Base-by-base conservation (phyloP, 2,888 invertebrate genomes). In the Rotaria macrura region DNA sequence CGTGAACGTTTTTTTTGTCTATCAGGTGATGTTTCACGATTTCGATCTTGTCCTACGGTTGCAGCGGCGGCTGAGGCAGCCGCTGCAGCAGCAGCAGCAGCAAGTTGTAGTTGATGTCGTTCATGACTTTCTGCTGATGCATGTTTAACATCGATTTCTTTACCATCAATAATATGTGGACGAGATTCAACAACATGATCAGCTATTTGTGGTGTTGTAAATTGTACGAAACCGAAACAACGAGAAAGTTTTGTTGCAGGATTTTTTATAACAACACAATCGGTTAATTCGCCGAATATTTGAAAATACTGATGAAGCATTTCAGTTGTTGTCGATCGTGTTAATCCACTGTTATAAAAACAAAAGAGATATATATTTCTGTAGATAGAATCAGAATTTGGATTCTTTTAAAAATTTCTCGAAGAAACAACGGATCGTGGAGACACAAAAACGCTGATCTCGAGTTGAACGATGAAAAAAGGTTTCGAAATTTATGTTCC, bases 91-190 rank as follows among this genome's bases (percentile, higher is more conserved):
- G 40, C 79, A 2, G 40, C 43, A 0, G 79, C 43, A 14, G 40
- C 79, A 25, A 43, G 40, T 25, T 79, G 79, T 43, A n/a, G 79
- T 43, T 79, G 79, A n/a, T 79, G 40, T 14, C 40, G 5, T 79
- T 79, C 79, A 79, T 79, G 79, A n/a, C 40, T 79, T 79, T 79
- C 79, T 12, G 43, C 43, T n/a, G 79, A 79, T n/a, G 79, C 79
- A 43, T 79, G 79, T 79, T 79, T 79, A 40, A 79, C 79, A 79
- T 79, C 79, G 6, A 84, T 52, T 79, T 79, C 79, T 79, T 79
- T 79, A 12, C 79, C 79, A 40, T 79, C 79, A n/a, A 79, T 43
- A 40, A 79, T 79, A 79, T 79, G 79, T 4, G 79, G 43, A 43
- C 79, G 40, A 20, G 79, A 40, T 25, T 79, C 79, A 40, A 79